Evolutionary conservation across 2,888 invertebrate species (phyloP), one percentile per base, ranked within the genome.

Genomic region (Apodemia hepburni): DNA sequence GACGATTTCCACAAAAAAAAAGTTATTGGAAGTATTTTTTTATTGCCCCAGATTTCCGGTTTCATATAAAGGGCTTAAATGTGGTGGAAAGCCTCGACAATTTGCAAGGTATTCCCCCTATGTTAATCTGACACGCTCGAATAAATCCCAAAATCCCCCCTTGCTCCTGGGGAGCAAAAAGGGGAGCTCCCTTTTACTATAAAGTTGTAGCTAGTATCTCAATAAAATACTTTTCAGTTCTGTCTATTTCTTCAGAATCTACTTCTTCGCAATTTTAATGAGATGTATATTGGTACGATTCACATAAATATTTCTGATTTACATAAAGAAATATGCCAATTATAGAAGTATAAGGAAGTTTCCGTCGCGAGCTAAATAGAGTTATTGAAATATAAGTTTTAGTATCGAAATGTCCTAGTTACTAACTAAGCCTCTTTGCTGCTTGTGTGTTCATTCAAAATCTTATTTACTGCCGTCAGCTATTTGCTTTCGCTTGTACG

Each of bases 351-450:
- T 22, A 22, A 51, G 54, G 15, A 54, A 54, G 54, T 27, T 45
- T 54, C 54, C 11, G 22, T 29, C 54, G 54, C 12, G 27, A 54
- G 7, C 27, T 54, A 54, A 54, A 54, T 27, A 54, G 27, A 27
- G 15, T 6, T 27, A 54, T 54, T 7, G 54, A 22, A 51, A 51
- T 54, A 45, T n/a, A 54, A 27, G 54, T 54, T 54, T 54, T 22
- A 54, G 54, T 54, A 54, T 54, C 15, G 54, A 54, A 54, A 54
- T 54, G 27, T 54, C 22, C 27, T 15, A 54, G 54, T 54, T 45
- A n/a, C 45, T 45, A 54, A 54, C 12, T 54, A 54, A 54, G 54
- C 54, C 54, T 27, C 54, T 54, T 54, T 54, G 15, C 54, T 54
- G 22, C 1, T 6, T 22, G 15, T 22, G 15, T 54, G 15, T 54